These are phyloP conservation scores for Leptopterna dolabrata DNA, from an alignment of 2,888 invertebrate species.

Conservation along the genomic window DNA sequence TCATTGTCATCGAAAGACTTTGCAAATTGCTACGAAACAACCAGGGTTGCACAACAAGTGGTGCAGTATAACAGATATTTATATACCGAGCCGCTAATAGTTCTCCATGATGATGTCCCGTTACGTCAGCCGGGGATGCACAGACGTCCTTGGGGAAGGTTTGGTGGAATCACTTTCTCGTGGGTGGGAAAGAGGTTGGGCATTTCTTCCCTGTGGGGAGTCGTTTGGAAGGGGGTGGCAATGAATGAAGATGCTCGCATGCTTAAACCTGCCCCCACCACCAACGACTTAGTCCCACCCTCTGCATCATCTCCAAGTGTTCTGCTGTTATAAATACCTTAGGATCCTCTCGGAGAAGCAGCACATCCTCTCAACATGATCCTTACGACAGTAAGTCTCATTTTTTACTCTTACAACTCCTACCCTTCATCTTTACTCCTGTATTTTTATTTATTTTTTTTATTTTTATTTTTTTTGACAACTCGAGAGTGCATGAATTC, in stretches of 20 bases:
- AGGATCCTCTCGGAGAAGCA: neutral
- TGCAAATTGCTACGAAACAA: neutral
- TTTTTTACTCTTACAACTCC: no score
- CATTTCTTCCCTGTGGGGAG: neutral
- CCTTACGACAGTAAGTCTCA: conserved; percentile 22
- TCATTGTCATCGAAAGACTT: neutral
- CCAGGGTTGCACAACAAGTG: neutral
- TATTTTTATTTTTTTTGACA: no score
- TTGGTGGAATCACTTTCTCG: neutral
- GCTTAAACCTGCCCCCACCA: neutral
- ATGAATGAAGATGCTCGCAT: neutral
- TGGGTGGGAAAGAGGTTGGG: neutral
- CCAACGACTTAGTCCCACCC: neutral
- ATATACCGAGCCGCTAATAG: neutral
- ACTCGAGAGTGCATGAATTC: no score
- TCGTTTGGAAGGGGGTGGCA: neutral
- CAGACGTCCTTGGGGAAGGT: neutral
- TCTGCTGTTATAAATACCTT: conserved; percentile 25
- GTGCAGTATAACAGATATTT: neutral
- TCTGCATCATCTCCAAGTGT: neutral
- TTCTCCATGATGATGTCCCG: neutral
- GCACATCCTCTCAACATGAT: conserved; percentile 21
- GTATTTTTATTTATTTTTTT: no score
- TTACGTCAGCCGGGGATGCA: neutral
- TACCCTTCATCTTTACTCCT: no score